phyloP scores from a whole-genome alignment of 2,113 vertebrate genomes.

The Gyps fulvus region DNA sequence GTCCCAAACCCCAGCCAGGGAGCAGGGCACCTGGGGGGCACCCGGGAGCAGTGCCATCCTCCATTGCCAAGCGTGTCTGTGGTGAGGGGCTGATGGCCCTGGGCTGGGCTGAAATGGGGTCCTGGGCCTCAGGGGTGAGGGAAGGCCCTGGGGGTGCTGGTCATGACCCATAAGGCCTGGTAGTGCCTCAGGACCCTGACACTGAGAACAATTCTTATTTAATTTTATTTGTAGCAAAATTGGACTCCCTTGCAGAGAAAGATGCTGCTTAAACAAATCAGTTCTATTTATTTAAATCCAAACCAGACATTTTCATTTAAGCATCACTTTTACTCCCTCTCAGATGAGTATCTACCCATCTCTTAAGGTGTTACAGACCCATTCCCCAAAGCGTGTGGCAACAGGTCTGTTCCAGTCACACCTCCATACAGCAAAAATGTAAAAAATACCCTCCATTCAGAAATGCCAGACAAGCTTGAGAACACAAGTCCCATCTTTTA shows the following conservation, averaged over 20 bases:
- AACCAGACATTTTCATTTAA: neutral
- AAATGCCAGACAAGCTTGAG: neutral
- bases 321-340: neutral
- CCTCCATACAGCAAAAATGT: neutral
- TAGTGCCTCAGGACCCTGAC: neutral
- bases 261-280: neutral
- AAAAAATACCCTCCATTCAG: neutral
- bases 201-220: neutral
- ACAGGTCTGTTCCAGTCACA: neutral
- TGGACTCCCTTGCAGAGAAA: neutral
- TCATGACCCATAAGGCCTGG: neutral
- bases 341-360: neutral
- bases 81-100: neutral
- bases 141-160: neutral
- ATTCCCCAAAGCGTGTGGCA: neutral
- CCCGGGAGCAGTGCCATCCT: fast-evolving
- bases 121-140: neutral
- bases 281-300: neutral
- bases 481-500: neutral
- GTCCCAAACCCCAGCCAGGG: neutral
- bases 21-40: neutral
- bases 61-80: neutral
- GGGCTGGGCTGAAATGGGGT: neutral
- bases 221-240: neutral
- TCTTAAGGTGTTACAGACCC: neutral